phyloP scores from a whole-genome alignment of 2,113 vertebrate species.

The Aldabrachelys gigantea region DNA sequence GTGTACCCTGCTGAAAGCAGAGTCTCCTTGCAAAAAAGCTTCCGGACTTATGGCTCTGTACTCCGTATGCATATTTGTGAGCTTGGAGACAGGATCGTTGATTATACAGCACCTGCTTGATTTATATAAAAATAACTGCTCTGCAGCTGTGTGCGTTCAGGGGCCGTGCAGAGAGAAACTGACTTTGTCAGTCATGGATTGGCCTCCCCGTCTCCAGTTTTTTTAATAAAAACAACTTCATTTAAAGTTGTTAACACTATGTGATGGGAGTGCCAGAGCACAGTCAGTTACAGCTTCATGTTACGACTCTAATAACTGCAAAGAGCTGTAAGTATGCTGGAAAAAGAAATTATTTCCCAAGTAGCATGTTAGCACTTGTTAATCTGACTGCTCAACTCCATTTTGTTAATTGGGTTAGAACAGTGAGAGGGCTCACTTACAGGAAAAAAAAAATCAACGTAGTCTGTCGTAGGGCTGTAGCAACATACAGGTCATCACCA shows the following conservation, averaged over 20 bases:
- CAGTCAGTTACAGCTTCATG: neutral
- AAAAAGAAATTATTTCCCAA: neutral
- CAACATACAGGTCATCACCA: neutral
- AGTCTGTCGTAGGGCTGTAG: neutral
- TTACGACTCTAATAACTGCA: neutral
- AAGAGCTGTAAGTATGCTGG: neutral
- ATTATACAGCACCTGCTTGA: neutral
- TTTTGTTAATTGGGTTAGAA: neutral
- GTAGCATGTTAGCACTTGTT: neutral
- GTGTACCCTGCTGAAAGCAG: neutral
- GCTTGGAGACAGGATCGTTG: neutral
- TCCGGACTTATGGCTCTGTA: neutral
- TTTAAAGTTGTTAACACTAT: neutral
- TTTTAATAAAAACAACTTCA: neutral
- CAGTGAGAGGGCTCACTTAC: too few species aligned
- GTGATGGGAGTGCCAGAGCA: neutral
- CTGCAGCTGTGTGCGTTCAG: neutral
- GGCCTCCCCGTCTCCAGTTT: neutral
- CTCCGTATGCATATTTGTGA: neutral
- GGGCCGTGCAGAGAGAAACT: neutral
- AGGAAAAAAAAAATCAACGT: neutral
- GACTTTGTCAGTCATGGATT: neutral
- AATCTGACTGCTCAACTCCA: neutral
- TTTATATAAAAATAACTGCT: neutral
- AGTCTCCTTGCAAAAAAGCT: neutral